phyloP scores from a whole-genome alignment of 1,140 invertebrate species.

The Pogonus chalceus region DNA sequence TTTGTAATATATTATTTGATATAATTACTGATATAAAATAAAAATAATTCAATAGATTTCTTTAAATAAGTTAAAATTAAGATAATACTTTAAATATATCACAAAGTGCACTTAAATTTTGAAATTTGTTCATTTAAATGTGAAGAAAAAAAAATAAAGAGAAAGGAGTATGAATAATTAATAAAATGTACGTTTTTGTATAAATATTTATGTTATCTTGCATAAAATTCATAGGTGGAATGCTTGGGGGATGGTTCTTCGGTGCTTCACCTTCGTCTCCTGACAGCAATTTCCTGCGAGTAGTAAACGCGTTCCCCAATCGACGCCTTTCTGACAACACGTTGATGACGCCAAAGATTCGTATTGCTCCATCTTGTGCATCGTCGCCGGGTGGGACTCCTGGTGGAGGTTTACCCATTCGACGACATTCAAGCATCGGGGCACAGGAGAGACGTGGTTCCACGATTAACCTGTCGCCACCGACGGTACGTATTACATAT shows the following conservation, averaged over 20 bases:
- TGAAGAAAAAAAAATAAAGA: too few species aligned
- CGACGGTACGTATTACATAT: slow-evolving; percentile 68
- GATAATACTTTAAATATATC: too few species aligned
- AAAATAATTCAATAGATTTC: too few species aligned
- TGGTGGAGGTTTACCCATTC: slow-evolving; percentile 63
- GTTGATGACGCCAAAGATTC: slow-evolving; percentile 79
- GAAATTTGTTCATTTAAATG: too few species aligned
- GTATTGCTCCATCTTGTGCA: slow-evolving; percentile 72
- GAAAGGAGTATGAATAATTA: too few species aligned
- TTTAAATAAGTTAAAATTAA: too few species aligned
- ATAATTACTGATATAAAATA: too few species aligned
- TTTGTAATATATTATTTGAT: too few species aligned
- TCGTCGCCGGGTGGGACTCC: slow-evolving; percentile 77
- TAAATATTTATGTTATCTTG: too few species aligned
- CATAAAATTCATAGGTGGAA: slow-evolving; percentile 42
- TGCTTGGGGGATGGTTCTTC: slow-evolving; percentile 64
- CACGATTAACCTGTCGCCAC: slow-evolving; percentile 74
- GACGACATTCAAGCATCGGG: slow-evolving; percentile 80
- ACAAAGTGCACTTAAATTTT: too few species aligned
- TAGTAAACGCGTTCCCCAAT: slow-evolving; percentile 69
- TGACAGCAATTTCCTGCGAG: slow-evolving; percentile 78
- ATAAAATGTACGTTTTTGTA: too few species aligned
- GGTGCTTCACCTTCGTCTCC: slow-evolving; percentile 62
- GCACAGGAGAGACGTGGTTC: slow-evolving; percentile 77
- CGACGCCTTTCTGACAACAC: slow-evolving; percentile 84